phyloP scores from a whole-genome alignment of 1,140 invertebrate species.

The Platorchestia sp. region DNA sequence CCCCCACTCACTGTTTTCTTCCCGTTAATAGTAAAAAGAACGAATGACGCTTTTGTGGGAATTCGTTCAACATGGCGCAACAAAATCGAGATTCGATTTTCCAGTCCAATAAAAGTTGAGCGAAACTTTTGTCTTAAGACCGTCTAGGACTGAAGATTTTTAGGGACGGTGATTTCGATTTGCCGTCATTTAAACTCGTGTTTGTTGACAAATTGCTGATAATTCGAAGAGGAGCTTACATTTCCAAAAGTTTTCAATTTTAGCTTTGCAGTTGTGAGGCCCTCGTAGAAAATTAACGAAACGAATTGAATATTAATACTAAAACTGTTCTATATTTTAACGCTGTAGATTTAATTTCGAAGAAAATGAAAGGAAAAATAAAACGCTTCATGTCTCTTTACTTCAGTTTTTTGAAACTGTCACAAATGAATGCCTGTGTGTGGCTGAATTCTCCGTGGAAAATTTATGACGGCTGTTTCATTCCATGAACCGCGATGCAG shows the following conservation, averaged over 20 bases:
- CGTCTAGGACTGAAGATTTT: background rate
- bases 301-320: background rate
- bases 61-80: background rate
- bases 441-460: background rate
- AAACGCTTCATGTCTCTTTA: background rate
- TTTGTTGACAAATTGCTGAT: background rate
- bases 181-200: background rate
- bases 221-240: background rate
- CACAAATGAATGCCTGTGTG: background rate
- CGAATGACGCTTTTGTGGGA: background rate
- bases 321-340: too few species aligned
- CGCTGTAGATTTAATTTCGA: too few species aligned
- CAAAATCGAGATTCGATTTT: background rate
- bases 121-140: background rate
- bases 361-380: background rate
- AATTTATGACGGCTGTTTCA: too few species aligned
- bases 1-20: background rate
- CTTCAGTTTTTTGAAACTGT: background rate
- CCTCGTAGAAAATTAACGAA: too few species aligned
- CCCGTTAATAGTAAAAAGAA: background rate
- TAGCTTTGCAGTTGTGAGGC: too few species aligned
- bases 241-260: too few species aligned
- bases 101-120: background rate
- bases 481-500: background rate
- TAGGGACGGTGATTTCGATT: background rate